These are phyloP conservation scores for Decapterus maruadsi DNA, from an alignment of 2,797 vertebrate genomes.

Conservation along the genomic window DNA sequence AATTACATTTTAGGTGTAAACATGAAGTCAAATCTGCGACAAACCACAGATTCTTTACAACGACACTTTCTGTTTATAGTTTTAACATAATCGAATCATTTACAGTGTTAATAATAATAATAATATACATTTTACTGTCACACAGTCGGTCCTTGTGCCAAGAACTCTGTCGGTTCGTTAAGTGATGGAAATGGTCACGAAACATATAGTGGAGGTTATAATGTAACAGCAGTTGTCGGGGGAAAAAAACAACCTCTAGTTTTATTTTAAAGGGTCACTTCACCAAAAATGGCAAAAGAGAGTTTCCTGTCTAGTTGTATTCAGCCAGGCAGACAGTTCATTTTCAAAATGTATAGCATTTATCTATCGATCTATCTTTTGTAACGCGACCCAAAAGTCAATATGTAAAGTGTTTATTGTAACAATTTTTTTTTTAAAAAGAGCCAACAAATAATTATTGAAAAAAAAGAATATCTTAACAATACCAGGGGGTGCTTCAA, in stretches of 20 bases:
- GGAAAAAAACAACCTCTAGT: not conserved
- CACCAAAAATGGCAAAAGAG: no score
- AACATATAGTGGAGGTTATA: not conserved
- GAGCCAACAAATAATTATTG: no score
- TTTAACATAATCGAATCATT: conserved; percentile 16
- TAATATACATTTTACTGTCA: not conserved
- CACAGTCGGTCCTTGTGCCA: conserved; percentile 20
- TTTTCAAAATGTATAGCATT: no score
- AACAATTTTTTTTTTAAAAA: no score
- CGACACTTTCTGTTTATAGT: not conserved
- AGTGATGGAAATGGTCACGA: not conserved
- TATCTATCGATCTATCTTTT: no score
- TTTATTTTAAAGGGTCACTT: no score
- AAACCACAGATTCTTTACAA: not conserved
- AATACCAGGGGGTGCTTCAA: no score
- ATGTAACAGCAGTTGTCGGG: not conserved
- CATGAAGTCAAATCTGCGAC: not conserved
- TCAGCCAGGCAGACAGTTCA: no score
- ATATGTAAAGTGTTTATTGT: no score
- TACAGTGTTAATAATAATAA: conserved; percentile 28
- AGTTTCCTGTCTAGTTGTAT: no score
- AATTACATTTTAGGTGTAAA: conserved; percentile 37
- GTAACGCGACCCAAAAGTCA: no score
- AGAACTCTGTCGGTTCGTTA: conserved; percentile 46
- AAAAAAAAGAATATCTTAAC: no score